These are phyloP conservation scores for Synanthedon myopaeformis DNA, from an alignment of 2,888 invertebrate species.

Conservation along the genomic window DNA sequence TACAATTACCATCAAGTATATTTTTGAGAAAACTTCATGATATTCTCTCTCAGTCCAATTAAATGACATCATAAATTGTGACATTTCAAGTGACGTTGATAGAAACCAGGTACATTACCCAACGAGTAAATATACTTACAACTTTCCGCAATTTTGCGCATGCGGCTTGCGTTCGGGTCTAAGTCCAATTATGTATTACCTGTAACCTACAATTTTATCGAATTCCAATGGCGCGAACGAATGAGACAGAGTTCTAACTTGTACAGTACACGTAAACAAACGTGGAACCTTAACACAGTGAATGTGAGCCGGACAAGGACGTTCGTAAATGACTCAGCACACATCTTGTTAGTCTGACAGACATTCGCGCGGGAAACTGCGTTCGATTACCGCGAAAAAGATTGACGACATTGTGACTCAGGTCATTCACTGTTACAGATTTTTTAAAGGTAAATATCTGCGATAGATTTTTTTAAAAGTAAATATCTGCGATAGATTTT, in stretches of 20 bases:
- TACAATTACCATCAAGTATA: background rate
- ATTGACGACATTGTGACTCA: constrained; percentile 22
- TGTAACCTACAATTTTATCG: background rate
- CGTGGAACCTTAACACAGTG: constrained; percentile 1
- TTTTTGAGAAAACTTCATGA: too few species aligned
- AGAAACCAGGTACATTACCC: background rate
- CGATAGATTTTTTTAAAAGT: too few species aligned
- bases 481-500: too few species aligned
- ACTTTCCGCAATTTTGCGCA: background rate
- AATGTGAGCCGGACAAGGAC: constrained; percentile 1
- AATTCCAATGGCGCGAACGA: background rate
- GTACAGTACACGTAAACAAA: background rate
- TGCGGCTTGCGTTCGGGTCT: background rate
- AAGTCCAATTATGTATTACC: background rate
- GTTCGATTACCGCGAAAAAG: constrained; percentile 23
- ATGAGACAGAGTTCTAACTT: constrained; percentile 1
- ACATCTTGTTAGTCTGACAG: constrained; percentile 8
- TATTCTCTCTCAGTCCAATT: too few species aligned
- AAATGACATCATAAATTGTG: too few species aligned
- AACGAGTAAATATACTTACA: background rate
- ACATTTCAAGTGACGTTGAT: too few species aligned
- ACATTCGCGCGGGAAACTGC: constrained; percentile 15
- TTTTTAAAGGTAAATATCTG: too few species aligned
- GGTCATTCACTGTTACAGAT: constrained; percentile 13
- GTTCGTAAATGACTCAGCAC: constrained; percentile 2